Conservation (phyloP, 2,113 vertebrate species). For the Gobius niger region DNA sequence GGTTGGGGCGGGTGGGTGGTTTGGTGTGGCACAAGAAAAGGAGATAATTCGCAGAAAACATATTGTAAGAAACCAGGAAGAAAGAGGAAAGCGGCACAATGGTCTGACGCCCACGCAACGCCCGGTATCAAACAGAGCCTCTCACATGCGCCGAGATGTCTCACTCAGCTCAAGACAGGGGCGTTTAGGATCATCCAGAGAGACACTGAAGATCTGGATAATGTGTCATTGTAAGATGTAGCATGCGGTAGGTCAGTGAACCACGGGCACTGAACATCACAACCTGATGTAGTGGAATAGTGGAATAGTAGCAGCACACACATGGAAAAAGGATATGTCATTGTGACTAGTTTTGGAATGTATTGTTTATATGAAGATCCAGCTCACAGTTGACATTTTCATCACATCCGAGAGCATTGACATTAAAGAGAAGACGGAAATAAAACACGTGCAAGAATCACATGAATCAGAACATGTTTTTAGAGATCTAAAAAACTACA, state of each 20-base stretch:
- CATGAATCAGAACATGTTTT: too few relatives aligned
- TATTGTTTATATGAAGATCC: too few relatives aligned
- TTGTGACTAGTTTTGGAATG: too few relatives aligned
- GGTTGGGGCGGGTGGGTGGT: conserved; percentile 34
- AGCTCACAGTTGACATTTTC: too few relatives aligned
- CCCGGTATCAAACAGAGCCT: conserved; percentile 45
- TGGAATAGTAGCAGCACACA: not conserved
- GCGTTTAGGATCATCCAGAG: conserved; percentile 47
- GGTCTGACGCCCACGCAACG: conserved; percentile 62
- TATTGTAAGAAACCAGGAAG: conserved; percentile 59
- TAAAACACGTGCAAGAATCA: too few relatives aligned
- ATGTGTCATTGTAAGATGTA: not conserved
- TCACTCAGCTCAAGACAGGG: conserved; percentile 36
- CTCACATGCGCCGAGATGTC: conserved; percentile 42
- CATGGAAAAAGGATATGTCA: too few relatives aligned
- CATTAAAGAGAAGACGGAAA: too few relatives aligned
- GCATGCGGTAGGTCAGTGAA: not conserved
- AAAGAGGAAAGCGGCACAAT: conserved; percentile 52
- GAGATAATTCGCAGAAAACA: conserved; percentile 69
- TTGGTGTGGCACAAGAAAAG: conserved; percentile 51
- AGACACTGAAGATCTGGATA: conserved; percentile 19
- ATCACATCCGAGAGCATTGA: too few relatives aligned
- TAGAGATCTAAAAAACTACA: too few relatives aligned
- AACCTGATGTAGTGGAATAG: not conserved
- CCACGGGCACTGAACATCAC: not conserved